These are phyloP conservation scores for Amphibalanus amphitrite DNA, from an alignment of 1,140 invertebrate genomes.

Conservation along the genomic window DNA sequence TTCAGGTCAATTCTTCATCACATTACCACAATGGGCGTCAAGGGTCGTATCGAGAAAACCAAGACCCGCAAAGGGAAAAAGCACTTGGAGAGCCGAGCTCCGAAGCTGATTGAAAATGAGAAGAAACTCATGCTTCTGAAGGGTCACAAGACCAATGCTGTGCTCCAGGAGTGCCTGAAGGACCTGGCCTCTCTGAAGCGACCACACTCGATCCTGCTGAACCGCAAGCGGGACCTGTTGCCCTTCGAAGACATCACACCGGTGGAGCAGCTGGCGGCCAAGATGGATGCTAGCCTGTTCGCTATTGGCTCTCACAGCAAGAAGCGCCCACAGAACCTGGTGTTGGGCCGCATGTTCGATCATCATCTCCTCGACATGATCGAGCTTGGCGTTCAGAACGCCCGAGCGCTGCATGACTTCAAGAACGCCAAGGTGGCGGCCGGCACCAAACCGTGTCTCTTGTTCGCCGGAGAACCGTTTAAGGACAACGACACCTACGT, in stretches of 20 bases:
- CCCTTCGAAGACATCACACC: constrained; percentile 68
- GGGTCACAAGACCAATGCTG: constrained; percentile 64
- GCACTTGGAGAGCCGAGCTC: constrained; percentile 55
- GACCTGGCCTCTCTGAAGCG: constrained; percentile 76
- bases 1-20: no score
- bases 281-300: constrained; percentile 77
- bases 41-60: constrained; percentile 38
- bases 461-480: constrained; percentile 88
- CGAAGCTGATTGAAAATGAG: constrained; percentile 72
- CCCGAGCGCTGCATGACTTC: constrained; percentile 57
- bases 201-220: constrained; percentile 54
- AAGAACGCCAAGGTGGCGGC: constrained; percentile 55
- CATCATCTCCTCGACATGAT: constrained; percentile 85
- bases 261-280: constrained; percentile 67
- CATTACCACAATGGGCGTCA: no score
- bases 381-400: constrained; percentile 79
- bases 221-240: constrained; percentile 62
- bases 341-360: constrained; percentile 79
- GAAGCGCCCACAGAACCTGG: constrained; percentile 82
- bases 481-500: constrained; percentile 53
- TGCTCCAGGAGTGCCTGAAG: constrained; percentile 55
- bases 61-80: constrained; percentile 76
- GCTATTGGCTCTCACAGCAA: constrained; percentile 78
- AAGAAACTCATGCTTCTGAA: constrained; percentile 71
- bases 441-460: constrained; percentile 76